Percentiles rank a stretch among this genome's conserved stretches.
Conservation (phyloP, 2,888 invertebrate genomes). For the Hydriomena furcata region DNA sequence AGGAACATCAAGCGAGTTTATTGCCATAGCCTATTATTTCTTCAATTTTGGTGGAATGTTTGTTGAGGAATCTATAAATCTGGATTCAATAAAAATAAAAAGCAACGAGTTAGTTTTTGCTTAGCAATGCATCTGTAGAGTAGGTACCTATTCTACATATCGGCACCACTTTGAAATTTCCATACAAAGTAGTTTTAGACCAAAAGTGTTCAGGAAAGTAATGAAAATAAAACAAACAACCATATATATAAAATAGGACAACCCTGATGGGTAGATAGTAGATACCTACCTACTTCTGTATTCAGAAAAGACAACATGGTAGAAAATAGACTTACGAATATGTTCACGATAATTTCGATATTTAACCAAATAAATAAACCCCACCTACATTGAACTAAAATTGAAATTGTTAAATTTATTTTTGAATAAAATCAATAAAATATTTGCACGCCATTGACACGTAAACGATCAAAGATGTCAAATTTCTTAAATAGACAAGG, state of each 20-base stretch:
- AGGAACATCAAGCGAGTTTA: constrained; percentile 44
- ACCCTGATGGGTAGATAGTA: background rate
- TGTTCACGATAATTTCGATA: constrained; percentile 65
- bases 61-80: constrained; percentile 6
- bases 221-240: too few relatives aligned
- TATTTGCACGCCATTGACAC: constrained; percentile 50
- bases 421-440: constrained; percentile 46
- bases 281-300: constrained; percentile 3
- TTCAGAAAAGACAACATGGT: background rate
- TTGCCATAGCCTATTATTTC: constrained; percentile 48
- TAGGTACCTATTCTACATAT: too few relatives aligned
- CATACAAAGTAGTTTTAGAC: too few relatives aligned
- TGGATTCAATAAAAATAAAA: constrained; percentile 9
- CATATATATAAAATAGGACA: too few relatives aligned
- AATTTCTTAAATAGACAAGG: constrained; percentile 29
- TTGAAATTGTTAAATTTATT: constrained; percentile 49
- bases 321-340: constrained; percentile 35
- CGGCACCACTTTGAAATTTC: too few relatives aligned
- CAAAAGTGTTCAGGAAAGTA: too few relatives aligned
- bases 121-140: too few relatives aligned
- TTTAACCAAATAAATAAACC: constrained; percentile 41
- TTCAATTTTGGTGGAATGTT: background rate
- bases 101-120: too few relatives aligned
- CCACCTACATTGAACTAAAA: constrained; percentile 58
- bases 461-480: constrained; percentile 37